Percentiles rank a stretch among this genome's conserved stretches.
Evolutionary conservation across 2,888 invertebrate species (phyloP).

Genomic region (Poecilobothrus nobilitatus): DNA sequence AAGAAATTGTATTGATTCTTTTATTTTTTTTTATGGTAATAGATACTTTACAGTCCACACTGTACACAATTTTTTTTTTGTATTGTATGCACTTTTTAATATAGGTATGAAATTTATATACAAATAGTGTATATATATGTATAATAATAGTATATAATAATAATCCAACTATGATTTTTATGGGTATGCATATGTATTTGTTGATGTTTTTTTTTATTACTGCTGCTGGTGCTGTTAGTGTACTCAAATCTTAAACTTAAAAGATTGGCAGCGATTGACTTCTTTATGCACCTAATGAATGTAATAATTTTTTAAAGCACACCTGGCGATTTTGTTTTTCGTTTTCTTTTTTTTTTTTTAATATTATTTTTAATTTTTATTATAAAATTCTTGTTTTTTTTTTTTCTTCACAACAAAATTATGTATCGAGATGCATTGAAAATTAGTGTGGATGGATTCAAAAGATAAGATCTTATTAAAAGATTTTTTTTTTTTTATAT

Average conservation of each 20-base stretch:
- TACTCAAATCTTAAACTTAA: not conserved
- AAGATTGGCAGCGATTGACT: not conserved
- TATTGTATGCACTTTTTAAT: too few relatives aligned
- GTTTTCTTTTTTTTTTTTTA: not conserved
- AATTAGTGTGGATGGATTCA: not conserved
- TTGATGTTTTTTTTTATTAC: not conserved
- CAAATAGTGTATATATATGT: too few relatives aligned
- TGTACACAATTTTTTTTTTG: too few relatives aligned
- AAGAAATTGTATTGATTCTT: too few relatives aligned
- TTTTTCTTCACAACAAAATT: not conserved
- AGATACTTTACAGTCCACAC: too few relatives aligned
- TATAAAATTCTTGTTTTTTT: not conserved
- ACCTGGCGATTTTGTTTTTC: not conserved
- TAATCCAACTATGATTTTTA: too few relatives aligned
- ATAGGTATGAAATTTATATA: too few relatives aligned
- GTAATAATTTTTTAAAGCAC: not conserved
- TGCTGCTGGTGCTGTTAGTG: not conserved
- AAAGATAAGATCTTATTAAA: not conserved
- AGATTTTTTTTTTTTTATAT: too few relatives aligned
- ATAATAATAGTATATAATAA: too few relatives aligned
- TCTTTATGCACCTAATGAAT: slow-evolving; percentile 1
- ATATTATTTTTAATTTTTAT: not conserved
- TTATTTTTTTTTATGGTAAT: too few relatives aligned
- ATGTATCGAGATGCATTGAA: not conserved
- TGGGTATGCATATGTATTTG: not conserved